Percentiles rank a stretch among this genome's conserved stretches.
Conservation (phyloP, 92 coral and sea anemone species). For the Paramuricea clavata region DNA sequence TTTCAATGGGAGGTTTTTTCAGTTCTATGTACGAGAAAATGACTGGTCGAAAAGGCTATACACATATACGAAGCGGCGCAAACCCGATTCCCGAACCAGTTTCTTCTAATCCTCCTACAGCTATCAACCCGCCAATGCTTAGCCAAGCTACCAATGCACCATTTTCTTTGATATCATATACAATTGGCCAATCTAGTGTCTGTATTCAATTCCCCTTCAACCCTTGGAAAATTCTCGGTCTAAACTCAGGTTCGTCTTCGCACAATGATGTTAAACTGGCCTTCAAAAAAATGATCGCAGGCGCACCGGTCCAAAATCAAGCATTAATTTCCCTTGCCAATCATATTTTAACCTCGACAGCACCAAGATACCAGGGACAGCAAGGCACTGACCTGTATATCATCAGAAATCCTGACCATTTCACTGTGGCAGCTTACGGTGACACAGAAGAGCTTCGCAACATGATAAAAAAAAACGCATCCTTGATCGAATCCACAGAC, state of each 20-base stretch:
- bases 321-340: background rate
- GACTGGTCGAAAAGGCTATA: no score
- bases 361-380: background rate
- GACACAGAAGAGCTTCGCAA: conserved; percentile 40
- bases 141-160: no score
- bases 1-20: no score
- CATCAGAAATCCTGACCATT: conserved; percentile 25
- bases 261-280: background rate
- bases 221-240: background rate
- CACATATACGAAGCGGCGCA: no score
- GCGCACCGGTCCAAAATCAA: no score
- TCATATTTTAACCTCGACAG: conserved; percentile 1
- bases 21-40: no score
- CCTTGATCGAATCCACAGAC: conserved; percentile 34
- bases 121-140: no score
- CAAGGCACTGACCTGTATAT: background rate
- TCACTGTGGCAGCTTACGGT: conserved; percentile 66
- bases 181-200: background rate
- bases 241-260: background rate
- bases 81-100: no score
- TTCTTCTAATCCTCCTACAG: no score
- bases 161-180: no score
- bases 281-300: background rate
- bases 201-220: background rate
- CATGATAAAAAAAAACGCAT: background rate